Evolutionary conservation across 2,888 invertebrate genomes (phyloP).

Genomic region (Lasioglossum morio): DNA sequence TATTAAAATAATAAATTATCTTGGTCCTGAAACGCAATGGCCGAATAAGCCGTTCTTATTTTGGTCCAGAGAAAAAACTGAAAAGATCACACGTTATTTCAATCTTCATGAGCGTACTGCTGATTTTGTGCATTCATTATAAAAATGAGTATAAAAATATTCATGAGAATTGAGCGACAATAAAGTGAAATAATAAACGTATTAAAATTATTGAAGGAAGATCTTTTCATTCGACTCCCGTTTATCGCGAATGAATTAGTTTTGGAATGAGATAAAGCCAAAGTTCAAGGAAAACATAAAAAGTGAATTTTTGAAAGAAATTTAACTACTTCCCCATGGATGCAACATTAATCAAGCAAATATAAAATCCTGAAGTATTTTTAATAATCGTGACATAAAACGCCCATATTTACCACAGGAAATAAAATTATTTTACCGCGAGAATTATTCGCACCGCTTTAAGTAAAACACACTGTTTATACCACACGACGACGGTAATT

Average conservation of each 20-base stretch:
- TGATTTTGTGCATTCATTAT: too few species aligned
- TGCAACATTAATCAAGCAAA: background rate
- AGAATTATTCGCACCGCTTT: background rate
- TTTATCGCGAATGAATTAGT: too few species aligned
- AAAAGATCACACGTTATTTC: background rate
- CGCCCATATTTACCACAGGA: background rate
- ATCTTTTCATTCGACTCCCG: too few species aligned
- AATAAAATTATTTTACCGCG: background rate
- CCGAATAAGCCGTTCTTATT: background rate
- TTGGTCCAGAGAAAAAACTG: background rate
- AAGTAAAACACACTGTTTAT: background rate
- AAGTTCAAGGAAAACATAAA: background rate
- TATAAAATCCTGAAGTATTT: background rate
- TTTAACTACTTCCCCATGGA: background rate
- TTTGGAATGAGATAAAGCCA: too few species aligned
- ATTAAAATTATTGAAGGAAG: too few species aligned
- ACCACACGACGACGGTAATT: background rate
- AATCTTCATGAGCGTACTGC: too few species aligned
- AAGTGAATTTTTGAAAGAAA: background rate
- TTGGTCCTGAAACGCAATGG: background rate
- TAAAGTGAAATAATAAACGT: too few species aligned
- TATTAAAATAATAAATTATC: slow-evolving; percentile 6
- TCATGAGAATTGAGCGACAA: too few species aligned
- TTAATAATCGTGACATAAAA: background rate
- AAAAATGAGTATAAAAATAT: too few species aligned